Base-by-base conservation (phyloP, 2,113 vertebrate genomes). In the Crotophaga sulcirostris region DNA sequence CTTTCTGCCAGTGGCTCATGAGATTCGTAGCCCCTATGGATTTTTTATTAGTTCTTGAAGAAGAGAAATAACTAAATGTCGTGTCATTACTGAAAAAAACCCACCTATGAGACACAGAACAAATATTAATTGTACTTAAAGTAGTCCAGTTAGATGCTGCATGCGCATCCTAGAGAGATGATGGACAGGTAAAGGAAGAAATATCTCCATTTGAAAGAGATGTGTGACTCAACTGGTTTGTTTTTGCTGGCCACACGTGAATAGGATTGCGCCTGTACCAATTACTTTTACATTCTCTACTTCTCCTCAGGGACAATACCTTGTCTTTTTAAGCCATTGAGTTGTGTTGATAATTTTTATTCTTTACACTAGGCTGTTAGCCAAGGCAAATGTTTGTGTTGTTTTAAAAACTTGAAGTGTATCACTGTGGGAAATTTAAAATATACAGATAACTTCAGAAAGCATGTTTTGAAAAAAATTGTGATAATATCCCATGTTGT, bases 391-490 rank as follows among this genome's bases (percentile, higher is more conserved):
- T 91, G 94, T 97, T 97, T 97, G 94, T 95, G 89, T 94, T 97
- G 95, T 97, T 97, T 96, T 94, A 96, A 97, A 98, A 97, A 96
- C 96, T 93, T 94, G 64, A 95, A 95, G 94, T 92, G 84, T 97
- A 94, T 97, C 97, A 92, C 97, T 96, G 97, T 97, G 98, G 97
- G 97, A 98, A 97, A 97, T 94, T 95, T 84, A 87, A 94, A 97
- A 97, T 96, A 97, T 72, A 97, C 97, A 97, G 97, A 97, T 97
- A 97, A 96, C 85, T 96, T 95, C 95, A 97, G 95, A 96, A 96
- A 96, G 87, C 80, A 93, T 96, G 96, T 96, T 63, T 85, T 24
- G 21, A 62, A 69, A 55, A 91, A 84, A 87, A 29, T 9, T 87
- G 90, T 93, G 95, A 96, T 96, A 96, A 96, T 94, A 94, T 45